A percentile compares a stretch with the other conserved stretches of the same genome.
Evolutionary conservation across 2,797 vertebrate genomes (phyloP).

Genomic region (Margarornis squamiger): DNA sequence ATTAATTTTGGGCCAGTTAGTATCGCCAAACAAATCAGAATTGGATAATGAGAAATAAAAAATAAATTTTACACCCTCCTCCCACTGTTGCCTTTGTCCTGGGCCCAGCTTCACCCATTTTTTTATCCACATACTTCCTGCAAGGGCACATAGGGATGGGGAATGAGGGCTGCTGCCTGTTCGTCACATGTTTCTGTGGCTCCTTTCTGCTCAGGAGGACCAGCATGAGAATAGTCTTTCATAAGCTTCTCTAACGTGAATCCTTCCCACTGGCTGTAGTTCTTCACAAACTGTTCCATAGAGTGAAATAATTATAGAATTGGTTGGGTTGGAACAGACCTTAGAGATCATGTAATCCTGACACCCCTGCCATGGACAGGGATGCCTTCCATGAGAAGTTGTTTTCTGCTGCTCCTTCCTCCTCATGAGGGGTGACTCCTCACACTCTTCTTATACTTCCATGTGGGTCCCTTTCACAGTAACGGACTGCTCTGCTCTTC

Average conservation of each 20-base stretch:
- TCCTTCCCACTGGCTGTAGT: background rate
- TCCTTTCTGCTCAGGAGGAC: background rate
- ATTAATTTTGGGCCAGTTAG: background rate
- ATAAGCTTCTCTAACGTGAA: too few relatives aligned
- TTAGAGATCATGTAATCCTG: background rate
- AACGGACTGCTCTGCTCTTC: background rate
- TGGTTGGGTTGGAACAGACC: background rate
- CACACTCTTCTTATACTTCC: background rate
- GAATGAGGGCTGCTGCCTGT: background rate
- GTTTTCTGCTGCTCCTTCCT: background rate
- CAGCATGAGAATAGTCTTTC: background rate
- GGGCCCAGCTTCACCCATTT: background rate
- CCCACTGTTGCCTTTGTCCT: background rate
- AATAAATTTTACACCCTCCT: background rate
- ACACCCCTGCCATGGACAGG: background rate
- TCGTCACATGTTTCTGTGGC: background rate
- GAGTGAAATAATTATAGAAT: background rate
- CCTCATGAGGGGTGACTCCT: background rate
- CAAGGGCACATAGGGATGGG: background rate
- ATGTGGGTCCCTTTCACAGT: background rate
- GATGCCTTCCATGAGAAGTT: background rate
- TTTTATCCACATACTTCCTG: background rate
- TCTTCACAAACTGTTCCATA: background rate
- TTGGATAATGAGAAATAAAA: background rate
- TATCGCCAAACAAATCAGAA: background rate